A percentile compares a stretch with the other conserved stretches of the same genome.
phyloP scores from a whole-genome alignment of 2,113 vertebrate species.

The Brevimyrus niger region DNA sequence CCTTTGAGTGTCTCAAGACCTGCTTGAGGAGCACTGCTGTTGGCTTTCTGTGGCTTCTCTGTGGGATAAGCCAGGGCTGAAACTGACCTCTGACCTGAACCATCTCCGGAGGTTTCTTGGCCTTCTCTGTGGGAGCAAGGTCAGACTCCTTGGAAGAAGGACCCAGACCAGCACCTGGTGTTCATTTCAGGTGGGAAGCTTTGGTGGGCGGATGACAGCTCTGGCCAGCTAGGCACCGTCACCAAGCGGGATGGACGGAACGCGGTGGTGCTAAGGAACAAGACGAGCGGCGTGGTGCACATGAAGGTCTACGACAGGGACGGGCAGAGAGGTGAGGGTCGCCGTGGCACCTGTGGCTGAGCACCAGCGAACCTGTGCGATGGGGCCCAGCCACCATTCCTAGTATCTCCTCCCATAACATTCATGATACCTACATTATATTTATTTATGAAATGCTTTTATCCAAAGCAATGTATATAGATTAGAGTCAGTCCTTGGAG shows the following conservation, averaged over 20 bases:
- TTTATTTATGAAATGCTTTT: not conserved
- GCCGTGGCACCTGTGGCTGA: not conserved
- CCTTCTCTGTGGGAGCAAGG: not conserved
- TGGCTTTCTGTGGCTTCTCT: not conserved
- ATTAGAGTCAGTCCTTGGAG: not conserved
- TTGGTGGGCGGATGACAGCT: slow-evolving; percentile 81
- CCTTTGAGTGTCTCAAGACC: not conserved
- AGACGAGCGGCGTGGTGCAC: slow-evolving; percentile 75
- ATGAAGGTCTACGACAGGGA: slow-evolving; percentile 81
- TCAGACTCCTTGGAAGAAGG: not conserved
- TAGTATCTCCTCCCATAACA: not conserved
- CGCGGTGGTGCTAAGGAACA: slow-evolving; percentile 63
- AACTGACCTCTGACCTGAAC: not conserved
- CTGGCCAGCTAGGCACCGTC: slow-evolving; percentile 71
- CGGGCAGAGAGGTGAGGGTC: slow-evolving; percentile 66
- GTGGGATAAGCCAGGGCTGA: not conserved
- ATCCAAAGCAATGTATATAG: not conserved
- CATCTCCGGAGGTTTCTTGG: not conserved
- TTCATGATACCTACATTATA: not conserved
- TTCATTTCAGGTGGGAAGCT: slow-evolving; percentile 69
- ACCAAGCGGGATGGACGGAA: slow-evolving; percentile 74
- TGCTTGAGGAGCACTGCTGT: not conserved
- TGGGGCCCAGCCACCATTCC: not conserved
- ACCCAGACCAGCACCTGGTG: not conserved
- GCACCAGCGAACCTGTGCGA: not conserved